Percentiles rank a stretch among this genome's conserved stretches.
These are phyloP conservation scores for Drosophila obscura DNA, from an alignment of 1,140 invertebrate genomes.

Conservation along the genomic window DNA sequence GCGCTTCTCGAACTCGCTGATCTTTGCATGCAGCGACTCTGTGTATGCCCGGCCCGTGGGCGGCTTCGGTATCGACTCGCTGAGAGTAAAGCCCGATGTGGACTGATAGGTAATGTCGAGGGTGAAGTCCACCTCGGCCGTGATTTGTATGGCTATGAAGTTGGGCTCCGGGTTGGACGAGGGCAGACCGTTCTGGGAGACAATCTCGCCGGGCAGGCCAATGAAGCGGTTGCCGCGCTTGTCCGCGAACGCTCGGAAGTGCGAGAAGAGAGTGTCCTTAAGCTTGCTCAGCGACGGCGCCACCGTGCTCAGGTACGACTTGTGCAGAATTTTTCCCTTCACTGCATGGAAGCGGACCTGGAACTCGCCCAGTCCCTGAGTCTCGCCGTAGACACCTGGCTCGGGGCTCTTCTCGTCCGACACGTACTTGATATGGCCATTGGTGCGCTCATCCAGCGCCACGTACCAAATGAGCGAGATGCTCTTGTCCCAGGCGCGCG, in stretches of 20 bases:
- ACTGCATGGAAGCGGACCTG: slow-evolving; percentile 83
- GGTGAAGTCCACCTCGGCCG: slow-evolving; percentile 91
- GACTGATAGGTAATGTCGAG: slow-evolving; percentile 95
- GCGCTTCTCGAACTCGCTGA: slow-evolving; percentile 86
- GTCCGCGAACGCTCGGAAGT: slow-evolving; percentile 86
- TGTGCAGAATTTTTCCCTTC: slow-evolving; percentile 87
- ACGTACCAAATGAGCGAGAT: slow-evolving; percentile 91
- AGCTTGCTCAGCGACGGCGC: slow-evolving; percentile 89
- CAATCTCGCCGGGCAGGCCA: slow-evolving; percentile 87
- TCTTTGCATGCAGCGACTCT: slow-evolving; percentile 86
- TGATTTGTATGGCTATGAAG: slow-evolving; percentile 92
- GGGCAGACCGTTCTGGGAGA: slow-evolving; percentile 80
- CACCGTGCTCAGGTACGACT: slow-evolving; percentile 89
- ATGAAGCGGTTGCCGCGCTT: slow-evolving; percentile 86
- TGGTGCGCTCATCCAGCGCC: slow-evolving; percentile 89
- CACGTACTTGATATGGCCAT: slow-evolving; percentile 85
- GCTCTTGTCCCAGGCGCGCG: slow-evolving; percentile 75
- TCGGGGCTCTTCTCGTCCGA: slow-evolving; percentile 86
- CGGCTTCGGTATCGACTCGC: slow-evolving; percentile 74
- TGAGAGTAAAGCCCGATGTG: slow-evolving; percentile 81
- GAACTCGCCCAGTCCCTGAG: slow-evolving; percentile 92
- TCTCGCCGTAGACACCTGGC: slow-evolving; percentile 90
- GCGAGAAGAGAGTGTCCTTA: slow-evolving; percentile 90
- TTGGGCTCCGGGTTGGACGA: slow-evolving; percentile 87
- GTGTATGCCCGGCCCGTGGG: slow-evolving; percentile 87